A percentile compares a stretch with the other conserved stretches of the same genome.
These are phyloP conservation scores for Sweltsa coloradensis DNA, from an alignment of 1,140 invertebrate genomes.

Conservation along the genomic window DNA sequence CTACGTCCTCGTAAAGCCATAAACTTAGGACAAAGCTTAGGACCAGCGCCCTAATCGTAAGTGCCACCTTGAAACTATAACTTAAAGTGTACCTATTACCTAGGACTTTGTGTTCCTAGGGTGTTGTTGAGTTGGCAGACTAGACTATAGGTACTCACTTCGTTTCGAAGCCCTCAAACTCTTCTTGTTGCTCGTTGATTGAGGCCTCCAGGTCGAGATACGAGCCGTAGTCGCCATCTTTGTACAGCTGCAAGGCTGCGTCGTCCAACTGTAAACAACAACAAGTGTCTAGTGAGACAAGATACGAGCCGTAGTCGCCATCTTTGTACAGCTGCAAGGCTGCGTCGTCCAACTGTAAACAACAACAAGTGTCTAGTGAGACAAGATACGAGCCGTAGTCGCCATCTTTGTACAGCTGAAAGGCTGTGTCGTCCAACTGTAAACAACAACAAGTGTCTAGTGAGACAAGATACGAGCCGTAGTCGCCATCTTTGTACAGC, in stretches of 20 bases:
- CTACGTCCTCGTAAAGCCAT: no score
- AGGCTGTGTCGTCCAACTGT: slow-evolving; percentile 89
- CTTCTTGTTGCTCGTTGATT: slow-evolving; percentile 88
- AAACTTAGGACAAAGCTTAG: no score
- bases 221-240: slow-evolving; percentile 91
- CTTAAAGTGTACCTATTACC: no score
- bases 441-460: no score
- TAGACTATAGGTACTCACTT: slow-evolving; percentile 61
- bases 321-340: slow-evolving; percentile 93
- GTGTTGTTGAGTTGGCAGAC: no score
- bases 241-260: slow-evolving; percentile 88
- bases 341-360: slow-evolving; percentile 91
- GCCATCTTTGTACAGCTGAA: slow-evolving; percentile 92
- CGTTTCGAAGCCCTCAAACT: slow-evolving; percentile 86
- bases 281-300: no score
- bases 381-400: slow-evolving; percentile 93
- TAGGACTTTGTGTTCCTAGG: no score
- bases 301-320: slow-evolving; percentile 89
- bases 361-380: no score
- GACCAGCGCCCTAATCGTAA: no score
- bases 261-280: slow-evolving; percentile 94
- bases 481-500: slow-evolving; percentile 92
- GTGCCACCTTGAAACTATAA: no score
- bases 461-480: slow-evolving; percentile 91
- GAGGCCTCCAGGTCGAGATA: slow-evolving; percentile 93